These are phyloP conservation scores for Genyomyrus donnyi DNA, from an alignment of 2,113 vertebrate species.

Conservation along the genomic window DNA sequence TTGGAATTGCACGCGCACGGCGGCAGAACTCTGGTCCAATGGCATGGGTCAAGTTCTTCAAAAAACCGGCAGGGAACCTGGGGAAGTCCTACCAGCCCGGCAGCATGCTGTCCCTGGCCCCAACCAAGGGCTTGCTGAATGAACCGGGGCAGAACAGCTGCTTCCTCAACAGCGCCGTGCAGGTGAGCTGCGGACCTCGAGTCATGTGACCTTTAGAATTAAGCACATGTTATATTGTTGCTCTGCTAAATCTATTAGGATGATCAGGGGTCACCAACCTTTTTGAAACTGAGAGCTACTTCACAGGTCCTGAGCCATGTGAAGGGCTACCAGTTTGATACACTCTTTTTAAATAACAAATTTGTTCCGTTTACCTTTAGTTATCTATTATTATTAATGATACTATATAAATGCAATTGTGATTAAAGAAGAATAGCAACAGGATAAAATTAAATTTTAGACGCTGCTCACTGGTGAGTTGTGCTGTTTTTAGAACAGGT, in stretches of 20 bases:
- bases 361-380: no score
- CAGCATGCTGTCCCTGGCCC: constrained; percentile 88
- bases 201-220: background rate
- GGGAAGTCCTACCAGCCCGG: constrained; percentile 87
- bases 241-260: background rate
- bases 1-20: constrained; percentile 16
- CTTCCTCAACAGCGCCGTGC: constrained; percentile 98
- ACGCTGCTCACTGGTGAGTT: no score
- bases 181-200: constrained; percentile 62
- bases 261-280: no score
- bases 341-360: no score
- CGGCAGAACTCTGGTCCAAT: constrained; percentile 57
- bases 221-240: background rate
- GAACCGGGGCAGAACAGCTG: constrained; percentile 97
- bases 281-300: no score
- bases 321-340: no score
- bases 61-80: constrained; percentile 81
- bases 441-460: no score
- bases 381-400: no score
- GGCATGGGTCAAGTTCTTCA: constrained; percentile 93
- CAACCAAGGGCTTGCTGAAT: constrained; percentile 90
- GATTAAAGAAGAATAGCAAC: no score
- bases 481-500: no score
- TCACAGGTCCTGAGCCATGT: no score
- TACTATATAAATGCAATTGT: no score